These are phyloP conservation scores for Drosophila hamatofila DNA, from an alignment of 2,888 invertebrate species.

Conservation along the genomic window DNA sequence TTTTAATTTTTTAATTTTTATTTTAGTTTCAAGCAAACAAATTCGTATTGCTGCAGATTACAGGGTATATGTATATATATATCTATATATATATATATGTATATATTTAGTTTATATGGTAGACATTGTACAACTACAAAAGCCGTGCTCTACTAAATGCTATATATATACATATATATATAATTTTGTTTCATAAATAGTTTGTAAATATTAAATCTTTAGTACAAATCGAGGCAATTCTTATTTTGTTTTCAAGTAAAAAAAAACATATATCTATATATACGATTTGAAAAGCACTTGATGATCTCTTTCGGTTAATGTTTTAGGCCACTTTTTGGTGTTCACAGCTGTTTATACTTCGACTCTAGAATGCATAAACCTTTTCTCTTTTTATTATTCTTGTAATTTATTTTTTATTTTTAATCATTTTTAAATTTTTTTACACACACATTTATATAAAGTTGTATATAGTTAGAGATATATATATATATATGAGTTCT, in stretches of 20 bases:
- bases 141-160: slow-evolving; percentile 59
- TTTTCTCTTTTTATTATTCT: slow-evolving; percentile 24
- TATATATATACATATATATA: slow-evolving; percentile 21
- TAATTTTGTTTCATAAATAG: slow-evolving; percentile 35
- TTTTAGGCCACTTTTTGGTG: slow-evolving; percentile 80
- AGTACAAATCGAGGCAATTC: slow-evolving; percentile 75
- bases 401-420: slow-evolving; percentile 13
- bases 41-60: slow-evolving; percentile 10
- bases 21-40: slow-evolving; percentile 17
- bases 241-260: slow-evolving; percentile 29
- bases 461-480: slow-evolving; percentile 20
- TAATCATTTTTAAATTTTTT: slow-evolving; percentile 28
- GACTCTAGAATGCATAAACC: slow-evolving; percentile 45
- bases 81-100: background rate
- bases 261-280: background rate
- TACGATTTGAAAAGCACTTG: slow-evolving; percentile 59
- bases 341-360: slow-evolving; percentile 72
- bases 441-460: slow-evolving; percentile 22
- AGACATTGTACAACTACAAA: slow-evolving; percentile 58
- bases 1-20: background rate
- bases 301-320: slow-evolving; percentile 50
- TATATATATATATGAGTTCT: slow-evolving; percentile 33
- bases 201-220: slow-evolving; percentile 72
- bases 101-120: slow-evolving; percentile 35
- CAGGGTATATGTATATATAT: slow-evolving; percentile 14